These are phyloP conservation scores for Tribolium freemani DNA, from an alignment of 2,888 invertebrate species.

Conservation along the genomic window DNA sequence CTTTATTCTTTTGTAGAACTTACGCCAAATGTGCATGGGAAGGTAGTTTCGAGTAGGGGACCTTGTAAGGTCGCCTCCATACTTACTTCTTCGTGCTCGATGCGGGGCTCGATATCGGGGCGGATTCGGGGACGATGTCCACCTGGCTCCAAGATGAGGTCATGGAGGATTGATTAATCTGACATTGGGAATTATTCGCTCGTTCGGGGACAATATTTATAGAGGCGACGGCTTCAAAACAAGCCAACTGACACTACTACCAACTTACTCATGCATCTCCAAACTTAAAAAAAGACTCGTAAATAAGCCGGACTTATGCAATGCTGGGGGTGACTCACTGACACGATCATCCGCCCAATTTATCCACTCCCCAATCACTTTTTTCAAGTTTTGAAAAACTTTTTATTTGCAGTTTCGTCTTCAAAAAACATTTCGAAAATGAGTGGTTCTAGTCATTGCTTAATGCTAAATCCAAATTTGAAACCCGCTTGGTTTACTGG, in stretches of 20 bases:
- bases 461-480: no score
- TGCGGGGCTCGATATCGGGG: slow-evolving; percentile 16
- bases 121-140: neutral
- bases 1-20: slow-evolving; percentile 69
- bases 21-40: slow-evolving; percentile 65
- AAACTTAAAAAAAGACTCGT: slow-evolving; percentile 15
- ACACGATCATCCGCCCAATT: neutral
- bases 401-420: no score
- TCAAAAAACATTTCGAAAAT: no score
- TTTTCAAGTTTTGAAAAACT: no score
- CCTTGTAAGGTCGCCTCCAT: slow-evolving; percentile 67
- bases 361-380: no score
- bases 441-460: no score
- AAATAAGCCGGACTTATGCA: slow-evolving; percentile 6
- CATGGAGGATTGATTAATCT: slow-evolving; percentile 16
- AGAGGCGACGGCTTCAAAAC: slow-evolving; percentile 13
- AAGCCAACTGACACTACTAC: slow-evolving; percentile 22
- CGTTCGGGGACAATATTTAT: slow-evolving; percentile 18
- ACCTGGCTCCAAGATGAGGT: slow-evolving; percentile 17
- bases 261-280: slow-evolving; percentile 23
- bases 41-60: slow-evolving; percentile 65
- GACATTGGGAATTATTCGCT: slow-evolving; percentile 26
- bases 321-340: neutral
- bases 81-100: slow-evolving; percentile 44
- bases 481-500: no score